Percentiles rank a stretch among this genome's conserved stretches.
Conservation (phyloP, 1,140 invertebrate genomes). For the Listronotus bonariensis region DNA sequence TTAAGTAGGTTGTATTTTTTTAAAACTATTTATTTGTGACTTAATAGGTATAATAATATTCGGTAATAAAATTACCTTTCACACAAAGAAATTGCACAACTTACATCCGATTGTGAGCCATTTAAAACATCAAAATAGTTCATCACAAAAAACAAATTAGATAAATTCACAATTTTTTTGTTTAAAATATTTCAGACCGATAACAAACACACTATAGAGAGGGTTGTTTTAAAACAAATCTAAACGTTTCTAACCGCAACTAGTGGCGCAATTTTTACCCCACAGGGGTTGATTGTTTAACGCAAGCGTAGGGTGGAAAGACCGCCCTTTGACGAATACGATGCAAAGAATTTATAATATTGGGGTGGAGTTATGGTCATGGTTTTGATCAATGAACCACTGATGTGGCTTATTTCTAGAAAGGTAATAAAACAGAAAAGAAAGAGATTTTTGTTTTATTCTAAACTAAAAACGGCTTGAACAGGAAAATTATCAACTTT, state of each 20-base stretch:
- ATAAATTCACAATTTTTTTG: not conserved
- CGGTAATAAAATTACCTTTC: too few species aligned
- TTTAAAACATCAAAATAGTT: slow-evolving; percentile 21
- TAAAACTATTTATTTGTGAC: too few species aligned
- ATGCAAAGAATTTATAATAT: not conserved
- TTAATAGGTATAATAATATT: too few species aligned
- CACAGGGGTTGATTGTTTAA: not conserved
- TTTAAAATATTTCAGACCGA: not conserved
- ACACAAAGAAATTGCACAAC: slow-evolving; percentile 7
- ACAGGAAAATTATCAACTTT: not conserved
- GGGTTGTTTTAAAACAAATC: slow-evolving; percentile 4
- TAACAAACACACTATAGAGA: not conserved
- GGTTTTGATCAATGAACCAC: slow-evolving; percentile 5
- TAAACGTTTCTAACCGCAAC: slow-evolving; percentile 3
- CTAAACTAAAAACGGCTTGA: not conserved
- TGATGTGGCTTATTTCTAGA: slow-evolving; percentile 2
- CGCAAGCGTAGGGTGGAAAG: not conserved
- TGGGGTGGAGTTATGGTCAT: slow-evolving; percentile 4
- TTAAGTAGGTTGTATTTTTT: too few species aligned
- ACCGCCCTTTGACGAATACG: slow-evolving; percentile 4
- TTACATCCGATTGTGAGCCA: slow-evolving; percentile 24
- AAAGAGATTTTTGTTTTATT: not conserved
- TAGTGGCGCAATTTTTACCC: not conserved
- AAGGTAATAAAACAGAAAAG: not conserved
- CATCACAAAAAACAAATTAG: slow-evolving; percentile 10